phyloP scores from a whole-genome alignment of 2,797 vertebrate species.

The Rhadinocentrus ornatus region DNA sequence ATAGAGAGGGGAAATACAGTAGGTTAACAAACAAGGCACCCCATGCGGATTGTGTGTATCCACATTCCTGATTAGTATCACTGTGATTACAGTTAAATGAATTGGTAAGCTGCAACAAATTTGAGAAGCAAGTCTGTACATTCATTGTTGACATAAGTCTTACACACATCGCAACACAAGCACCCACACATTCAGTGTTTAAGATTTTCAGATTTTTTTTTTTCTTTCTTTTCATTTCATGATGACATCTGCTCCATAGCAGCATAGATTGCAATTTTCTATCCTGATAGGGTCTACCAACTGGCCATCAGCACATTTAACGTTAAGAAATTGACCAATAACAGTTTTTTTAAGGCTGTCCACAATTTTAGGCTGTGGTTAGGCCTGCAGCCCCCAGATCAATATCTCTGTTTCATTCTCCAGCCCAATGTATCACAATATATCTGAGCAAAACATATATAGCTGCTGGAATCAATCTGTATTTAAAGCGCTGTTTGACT shows the following conservation, averaged over 20 bases:
- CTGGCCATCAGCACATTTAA: conserved; percentile 65
- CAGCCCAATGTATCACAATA: conserved; percentile 33
- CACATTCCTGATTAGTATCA: conserved; percentile 38
- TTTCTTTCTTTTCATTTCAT: conserved; percentile 52
- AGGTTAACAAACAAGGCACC: neutral
- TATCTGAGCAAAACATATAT: conserved; percentile 34
- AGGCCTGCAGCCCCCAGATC: conserved; percentile 55
- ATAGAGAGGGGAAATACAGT: neutral
- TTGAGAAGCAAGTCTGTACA: conserved; percentile 11
- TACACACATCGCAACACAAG: conserved; percentile 8
- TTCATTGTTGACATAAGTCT: conserved; percentile 18
- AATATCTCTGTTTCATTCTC: conserved; percentile 61
- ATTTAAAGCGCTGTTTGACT: conserved; percentile 12
- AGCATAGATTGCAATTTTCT: conserved; percentile 74
- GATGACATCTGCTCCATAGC: conserved; percentile 65
- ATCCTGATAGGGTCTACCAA: conserved; percentile 65
- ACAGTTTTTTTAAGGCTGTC: conserved; percentile 55
- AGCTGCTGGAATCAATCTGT: conserved; percentile 26
- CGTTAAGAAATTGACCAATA: conserved; percentile 73
- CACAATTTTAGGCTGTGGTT: conserved; percentile 54
- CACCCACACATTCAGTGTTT: conserved; percentile 15
- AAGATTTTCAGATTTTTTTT: conserved; percentile 66
- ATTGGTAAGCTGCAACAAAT: conserved; percentile 17
- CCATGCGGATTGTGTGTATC: conserved; percentile 9
- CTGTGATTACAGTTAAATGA: conserved; percentile 23